Conservation (phyloP, 1,140 invertebrate species). For the Periplaneta americana region DNA sequence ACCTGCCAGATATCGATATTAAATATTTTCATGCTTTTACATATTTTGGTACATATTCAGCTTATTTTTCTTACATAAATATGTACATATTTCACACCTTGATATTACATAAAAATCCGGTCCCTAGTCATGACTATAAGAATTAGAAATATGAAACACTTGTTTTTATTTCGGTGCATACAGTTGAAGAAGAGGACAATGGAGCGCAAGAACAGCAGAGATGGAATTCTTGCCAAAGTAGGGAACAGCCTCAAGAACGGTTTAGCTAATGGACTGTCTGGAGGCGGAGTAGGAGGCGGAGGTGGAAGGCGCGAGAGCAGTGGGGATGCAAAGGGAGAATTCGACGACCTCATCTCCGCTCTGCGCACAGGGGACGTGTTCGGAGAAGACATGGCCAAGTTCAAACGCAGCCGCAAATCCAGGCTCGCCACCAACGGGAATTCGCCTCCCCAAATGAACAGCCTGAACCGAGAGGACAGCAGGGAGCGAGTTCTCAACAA, state of each 20-base stretch:
- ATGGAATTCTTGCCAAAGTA: slow-evolving; percentile 51
- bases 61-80: too few relatives aligned
- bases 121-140: not conserved
- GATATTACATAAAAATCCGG: too few relatives aligned
- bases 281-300: slow-evolving; percentile 27
- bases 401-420: slow-evolving; percentile 70
- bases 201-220: slow-evolving; percentile 72
- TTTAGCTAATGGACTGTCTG: slow-evolving; percentile 38
- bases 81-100: too few relatives aligned
- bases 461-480: slow-evolving; percentile 61
- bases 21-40: too few relatives aligned
- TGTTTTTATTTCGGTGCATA: not conserved
- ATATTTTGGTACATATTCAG: too few relatives aligned
- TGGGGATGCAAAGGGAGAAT: slow-evolving; percentile 74
- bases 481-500: slow-evolving; percentile 49
- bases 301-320: slow-evolving; percentile 39
- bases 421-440: slow-evolving; percentile 51
- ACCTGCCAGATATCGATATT: too few relatives aligned
- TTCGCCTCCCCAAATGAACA: slow-evolving; percentile 53
- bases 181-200: slow-evolving; percentile 81
- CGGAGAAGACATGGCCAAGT: slow-evolving; percentile 92
- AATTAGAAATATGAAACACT: not conserved
- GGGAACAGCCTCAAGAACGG: slow-evolving; percentile 40
- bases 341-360: slow-evolving; percentile 95
- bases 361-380: slow-evolving; percentile 94